A percentile compares a stretch with the other conserved stretches of the same genome.
Evolutionary conservation across 1,140 invertebrate species (phyloP).

Genomic region (Drosophila biarmipes): DNA sequence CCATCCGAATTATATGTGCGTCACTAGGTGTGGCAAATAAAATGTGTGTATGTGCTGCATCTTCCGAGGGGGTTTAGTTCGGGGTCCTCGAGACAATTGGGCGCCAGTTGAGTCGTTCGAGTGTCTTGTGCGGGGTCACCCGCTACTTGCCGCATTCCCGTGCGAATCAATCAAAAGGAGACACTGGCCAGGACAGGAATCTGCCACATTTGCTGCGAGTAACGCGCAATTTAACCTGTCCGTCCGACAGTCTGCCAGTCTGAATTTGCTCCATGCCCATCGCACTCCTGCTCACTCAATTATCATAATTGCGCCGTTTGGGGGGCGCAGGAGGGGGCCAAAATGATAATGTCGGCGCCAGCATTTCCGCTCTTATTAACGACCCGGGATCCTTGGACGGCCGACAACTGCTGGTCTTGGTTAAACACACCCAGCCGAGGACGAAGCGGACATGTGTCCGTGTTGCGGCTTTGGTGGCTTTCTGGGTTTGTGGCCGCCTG

Average conservation of each 20-base stretch:
- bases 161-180: constrained; percentile 67
- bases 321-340: constrained; percentile 27
- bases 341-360: constrained; percentile 82
- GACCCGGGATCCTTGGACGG: constrained; percentile 32
- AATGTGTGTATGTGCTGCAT: constrained; percentile 14
- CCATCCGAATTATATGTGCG: constrained; percentile 11
- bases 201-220: constrained; percentile 50
- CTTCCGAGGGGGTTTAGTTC: constrained; percentile 33
- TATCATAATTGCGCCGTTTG: constrained; percentile 70
- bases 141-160: background rate
- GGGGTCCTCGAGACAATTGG: constrained; percentile 59
- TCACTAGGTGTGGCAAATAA: constrained; percentile 53
- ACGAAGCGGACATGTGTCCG: constrained; percentile 47
- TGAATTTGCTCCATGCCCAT: constrained; percentile 5
- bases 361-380: constrained; percentile 79
- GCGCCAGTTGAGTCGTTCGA: constrained; percentile 47
- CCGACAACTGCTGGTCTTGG: constrained; percentile 8
- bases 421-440: constrained; percentile 53
- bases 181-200: constrained; percentile 22
- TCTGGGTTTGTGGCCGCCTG: constrained; percentile 67
- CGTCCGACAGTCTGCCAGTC: too few species aligned
- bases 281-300: constrained; percentile 58
- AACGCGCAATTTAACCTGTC: constrained; percentile 79
- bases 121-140: background rate
- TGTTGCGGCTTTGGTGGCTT: constrained; percentile 33